These are phyloP conservation scores for Leptatherina wallacei DNA, from an alignment of 2,797 vertebrate genomes.

Conservation along the genomic window DNA sequence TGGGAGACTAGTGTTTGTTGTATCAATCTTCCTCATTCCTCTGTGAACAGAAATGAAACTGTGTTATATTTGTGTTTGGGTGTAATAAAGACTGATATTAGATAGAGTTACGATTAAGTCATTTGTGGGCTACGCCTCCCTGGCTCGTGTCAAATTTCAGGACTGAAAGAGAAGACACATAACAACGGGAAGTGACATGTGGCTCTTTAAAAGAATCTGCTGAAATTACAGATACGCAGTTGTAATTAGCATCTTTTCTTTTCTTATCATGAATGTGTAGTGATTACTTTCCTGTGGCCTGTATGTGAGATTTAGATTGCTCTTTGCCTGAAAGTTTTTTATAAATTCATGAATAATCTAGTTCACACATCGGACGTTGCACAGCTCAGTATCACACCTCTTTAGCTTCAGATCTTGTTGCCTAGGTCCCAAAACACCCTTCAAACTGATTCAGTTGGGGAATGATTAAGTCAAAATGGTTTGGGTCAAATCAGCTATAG, in stretches of 20 bases:
- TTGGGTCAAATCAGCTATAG: neutral
- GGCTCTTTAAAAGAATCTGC: neutral
- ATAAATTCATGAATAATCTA: slow-evolving; percentile 55
- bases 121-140: slow-evolving; percentile 5
- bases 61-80: slow-evolving; percentile 7
- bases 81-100: slow-evolving; percentile 17
- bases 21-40: neutral
- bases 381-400: slow-evolving; percentile 19
- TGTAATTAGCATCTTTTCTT: neutral
- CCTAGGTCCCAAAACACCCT: slow-evolving; percentile 21
- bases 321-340: slow-evolving; percentile 7
- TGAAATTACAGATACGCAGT: neutral
- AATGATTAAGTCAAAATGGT: neutral
- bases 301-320: neutral
- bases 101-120: slow-evolving; percentile 14
- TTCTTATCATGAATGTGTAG: neutral
- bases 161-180: neutral
- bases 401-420: slow-evolving; percentile 27
- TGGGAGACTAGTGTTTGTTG: neutral
- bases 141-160: slow-evolving; percentile 54
- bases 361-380: slow-evolving; percentile 38
- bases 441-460: neutral
- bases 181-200: neutral
- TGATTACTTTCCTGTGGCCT: neutral
- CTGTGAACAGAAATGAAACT: neutral